Evolutionary conservation across 2,113 vertebrate species (phyloP).

Genomic region (Argyrosomus japonicus): DNA sequence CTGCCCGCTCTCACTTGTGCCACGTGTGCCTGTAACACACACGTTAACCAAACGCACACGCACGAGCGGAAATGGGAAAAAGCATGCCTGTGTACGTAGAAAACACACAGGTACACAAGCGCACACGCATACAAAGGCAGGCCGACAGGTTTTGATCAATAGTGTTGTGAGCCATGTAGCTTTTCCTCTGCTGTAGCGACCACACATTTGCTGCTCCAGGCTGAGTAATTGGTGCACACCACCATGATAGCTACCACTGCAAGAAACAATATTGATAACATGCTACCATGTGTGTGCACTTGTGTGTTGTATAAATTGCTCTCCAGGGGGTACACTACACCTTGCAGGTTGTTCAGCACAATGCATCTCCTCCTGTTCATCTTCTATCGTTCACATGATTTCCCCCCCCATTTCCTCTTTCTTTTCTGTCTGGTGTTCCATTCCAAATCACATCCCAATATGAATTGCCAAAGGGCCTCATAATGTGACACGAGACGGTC

Average conservation of each 20-base stretch:
- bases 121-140: slow-evolving; percentile 7
- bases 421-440: background rate
- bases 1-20: slow-evolving; percentile 49
- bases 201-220: slow-evolving; percentile 63
- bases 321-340: slow-evolving; percentile 55
- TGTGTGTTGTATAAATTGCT: slow-evolving; percentile 48
- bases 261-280: slow-evolving; percentile 75
- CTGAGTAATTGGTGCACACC: slow-evolving; percentile 72
- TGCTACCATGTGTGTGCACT: slow-evolving; percentile 33
- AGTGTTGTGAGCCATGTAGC: slow-evolving; percentile 56
- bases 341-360: slow-evolving; percentile 45
- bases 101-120: slow-evolving; percentile 18
- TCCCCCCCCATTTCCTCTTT: background rate
- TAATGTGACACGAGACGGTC: slow-evolving; percentile 30
- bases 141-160: slow-evolving; percentile 74
- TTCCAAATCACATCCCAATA: slow-evolving; percentile 24
- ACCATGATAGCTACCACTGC: slow-evolving; percentile 62
- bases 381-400: background rate
- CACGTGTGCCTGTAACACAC: slow-evolving; percentile 28
- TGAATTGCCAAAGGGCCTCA: slow-evolving; percentile 19
- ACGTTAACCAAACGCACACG: slow-evolving; percentile 14
- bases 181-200: slow-evolving; percentile 48
- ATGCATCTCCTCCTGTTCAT: background rate
- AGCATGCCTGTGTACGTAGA: slow-evolving; percentile 1
- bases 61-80: slow-evolving; percentile 16